phyloP scores from a whole-genome alignment of 1,140 invertebrate species.

The Zaprionus inermis region DNA sequence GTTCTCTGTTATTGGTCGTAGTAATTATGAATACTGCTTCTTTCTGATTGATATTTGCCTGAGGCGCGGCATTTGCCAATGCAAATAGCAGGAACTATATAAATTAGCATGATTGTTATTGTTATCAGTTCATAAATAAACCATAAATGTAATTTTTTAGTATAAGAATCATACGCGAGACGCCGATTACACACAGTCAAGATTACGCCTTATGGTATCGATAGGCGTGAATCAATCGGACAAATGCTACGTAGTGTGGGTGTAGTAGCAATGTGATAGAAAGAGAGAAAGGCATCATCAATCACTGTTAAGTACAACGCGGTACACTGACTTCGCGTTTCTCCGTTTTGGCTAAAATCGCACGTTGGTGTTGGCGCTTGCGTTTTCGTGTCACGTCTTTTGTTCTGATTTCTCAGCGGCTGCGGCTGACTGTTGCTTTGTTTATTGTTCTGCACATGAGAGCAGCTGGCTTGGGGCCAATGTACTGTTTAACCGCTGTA shows the following conservation, averaged over 20 bases:
- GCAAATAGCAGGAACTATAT: constrained; percentile 22
- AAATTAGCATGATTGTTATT: constrained; percentile 23
- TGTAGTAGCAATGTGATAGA: neutral
- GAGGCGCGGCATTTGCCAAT: constrained; percentile 30
- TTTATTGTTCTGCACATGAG: constrained; percentile 9
- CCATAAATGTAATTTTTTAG: constrained; percentile 36
- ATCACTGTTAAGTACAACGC: constrained; percentile 3
- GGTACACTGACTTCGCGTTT: constrained; percentile 13
- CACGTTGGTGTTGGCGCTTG: neutral
- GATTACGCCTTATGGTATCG: neutral
- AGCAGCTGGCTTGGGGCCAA: constrained; percentile 39
- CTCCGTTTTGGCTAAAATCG: constrained; percentile 25
- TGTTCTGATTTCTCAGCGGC: constrained; percentile 14
- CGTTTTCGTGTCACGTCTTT: constrained; percentile 23
- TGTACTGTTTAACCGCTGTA: constrained; percentile 31
- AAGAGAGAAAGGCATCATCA: constrained; percentile 10
- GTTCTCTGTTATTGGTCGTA: constrained; percentile 29
- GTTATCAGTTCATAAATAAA: constrained; percentile 47
- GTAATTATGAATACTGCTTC: constrained; percentile 38
- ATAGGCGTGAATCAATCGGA: neutral
- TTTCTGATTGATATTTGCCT: constrained; percentile 39
- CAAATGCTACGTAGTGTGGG: neutral
- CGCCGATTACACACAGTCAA: neutral
- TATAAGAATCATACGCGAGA: constrained; percentile 4
- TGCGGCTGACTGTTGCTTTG: constrained; percentile 11